Evolutionary conservation across 2,797 vertebrate species (phyloP), one percentile per base, ranked within the genome.

Genomic region (Tarsius wallacei): DNA sequence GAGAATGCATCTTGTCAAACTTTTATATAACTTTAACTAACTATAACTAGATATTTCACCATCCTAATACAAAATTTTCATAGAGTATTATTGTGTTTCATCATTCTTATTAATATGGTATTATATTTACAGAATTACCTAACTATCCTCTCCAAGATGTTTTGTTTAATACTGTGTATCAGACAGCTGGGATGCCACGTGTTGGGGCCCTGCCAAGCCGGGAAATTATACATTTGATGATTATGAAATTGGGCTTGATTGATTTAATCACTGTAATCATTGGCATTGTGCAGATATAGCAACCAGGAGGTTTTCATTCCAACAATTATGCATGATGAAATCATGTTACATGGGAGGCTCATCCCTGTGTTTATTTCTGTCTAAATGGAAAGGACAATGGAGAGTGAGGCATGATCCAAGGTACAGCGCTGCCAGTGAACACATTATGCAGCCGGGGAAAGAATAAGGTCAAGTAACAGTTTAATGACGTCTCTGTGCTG

Each of bases 161-260:
- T 87, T 73, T 88, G n/a, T 91, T 88, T 49, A 77, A 53, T 26
- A 28, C 22, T 57, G 42, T 24, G 26, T 70, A n/a, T 74, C 68
- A 78, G 76, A 93, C 96, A 98, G 96, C 90, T 97, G 96, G 90
- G 73, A 78, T 71, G 87, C 68, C 85, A 91, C 31, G 36, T 53
- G 64, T 7, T 70, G 28, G 61, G 64, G 1, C 5, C 49, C 47
- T 11, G 64, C 33, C 21, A 21, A 59, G n/a, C n/a, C 7, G 12
- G 49, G 59, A 98, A 97, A 96, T 82, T 11, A 73, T 83, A 63
- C 68, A 68, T 87, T 96, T 96, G 84, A 93, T 93, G 71, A 66
- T 87, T 85, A 94, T 96, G 94, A 96, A 98, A 93, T 77, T 84
- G 96, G 71, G 47, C 97, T 95, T 71, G 31, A 84, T 96, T 97